Conservation (phyloP, 2,113 vertebrate genomes). For the Carassius auratus region DNA sequence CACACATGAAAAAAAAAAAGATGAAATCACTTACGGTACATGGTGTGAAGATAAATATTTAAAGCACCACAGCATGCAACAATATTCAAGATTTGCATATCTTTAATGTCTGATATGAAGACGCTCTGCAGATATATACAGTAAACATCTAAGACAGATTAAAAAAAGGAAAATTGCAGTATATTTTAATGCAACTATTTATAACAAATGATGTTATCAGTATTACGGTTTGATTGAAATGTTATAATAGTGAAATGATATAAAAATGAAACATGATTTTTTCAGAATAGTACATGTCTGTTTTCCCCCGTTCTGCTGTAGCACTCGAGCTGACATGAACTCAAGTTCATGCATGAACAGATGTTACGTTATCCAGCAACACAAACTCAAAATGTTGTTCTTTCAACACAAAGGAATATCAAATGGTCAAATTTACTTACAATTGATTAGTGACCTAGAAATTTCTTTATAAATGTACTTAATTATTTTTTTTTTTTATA, state of each 20-base stretch:
- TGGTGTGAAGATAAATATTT: background rate
- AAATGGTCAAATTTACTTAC: background rate
- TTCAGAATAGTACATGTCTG: background rate
- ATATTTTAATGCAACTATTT: background rate
- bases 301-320: too few species aligned
- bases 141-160: background rate
- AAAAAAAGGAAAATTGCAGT: too few species aligned
- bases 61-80: background rate
- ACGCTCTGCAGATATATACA: background rate
- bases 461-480: background rate
- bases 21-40: background rate
- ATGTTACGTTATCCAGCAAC: background rate
- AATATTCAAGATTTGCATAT: background rate
- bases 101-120: background rate
- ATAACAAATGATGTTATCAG: background rate
- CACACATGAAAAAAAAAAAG: background rate
- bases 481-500: too few species aligned
- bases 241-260: background rate
- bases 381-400: background rate
- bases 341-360: background rate
- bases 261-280: background rate
- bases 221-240: background rate
- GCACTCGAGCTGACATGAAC: background rate
- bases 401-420: background rate
- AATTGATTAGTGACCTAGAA: background rate